Base-by-base conservation (phyloP, 2,888 invertebrate species). In the Melipona bicolor region DNA sequence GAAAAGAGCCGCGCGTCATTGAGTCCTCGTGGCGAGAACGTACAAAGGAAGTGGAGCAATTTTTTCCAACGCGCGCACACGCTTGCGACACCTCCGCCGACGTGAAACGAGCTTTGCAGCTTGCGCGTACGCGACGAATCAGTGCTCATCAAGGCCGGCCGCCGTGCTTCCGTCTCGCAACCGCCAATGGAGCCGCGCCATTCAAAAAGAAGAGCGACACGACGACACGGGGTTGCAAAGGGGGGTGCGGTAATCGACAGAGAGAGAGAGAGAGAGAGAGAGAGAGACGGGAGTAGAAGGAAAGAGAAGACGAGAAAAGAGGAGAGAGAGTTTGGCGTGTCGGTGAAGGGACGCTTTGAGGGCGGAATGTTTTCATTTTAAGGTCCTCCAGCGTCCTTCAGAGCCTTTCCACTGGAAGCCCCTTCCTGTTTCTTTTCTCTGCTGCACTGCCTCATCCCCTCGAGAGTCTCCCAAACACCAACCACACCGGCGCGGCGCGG, bases 351-450 rank as follows among this genome's bases (percentile, higher is more conserved):
- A 76, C 72, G 87, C 88, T 91, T 88, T 91, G 84, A 91, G 86
- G 82, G 88, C 70, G 86, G 83, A 86, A 89, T 91, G 90, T 90
- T 90, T 90, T 90, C 89, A 87, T 90, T 90, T 88, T 86, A 86
- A 91, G 82, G 86, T 89, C 84, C 91, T 89, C 73, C 84, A 87
- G 73, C 83, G 71, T 91, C 88, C 91, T 90, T 85, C 87, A 87
- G 83, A 87, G 79, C 86, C 88, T 89, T 88, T 82, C 84, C 80
- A 83, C 74, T 73, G 72, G 77, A 79, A 80, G 32, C 77, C 74
- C 62, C 80, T 69, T 59, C 49, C 81, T 61, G 54, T 72, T 87
- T 81, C 85, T 87, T 78, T 76, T 80, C 65, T 76, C 73, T 62
- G 59, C 74, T 21, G 54, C 65, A 32, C 49, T 67, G 21, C 71